phyloP scores from a whole-genome alignment of 2,888 invertebrate species.

The Neoitamus cyanurus region DNA sequence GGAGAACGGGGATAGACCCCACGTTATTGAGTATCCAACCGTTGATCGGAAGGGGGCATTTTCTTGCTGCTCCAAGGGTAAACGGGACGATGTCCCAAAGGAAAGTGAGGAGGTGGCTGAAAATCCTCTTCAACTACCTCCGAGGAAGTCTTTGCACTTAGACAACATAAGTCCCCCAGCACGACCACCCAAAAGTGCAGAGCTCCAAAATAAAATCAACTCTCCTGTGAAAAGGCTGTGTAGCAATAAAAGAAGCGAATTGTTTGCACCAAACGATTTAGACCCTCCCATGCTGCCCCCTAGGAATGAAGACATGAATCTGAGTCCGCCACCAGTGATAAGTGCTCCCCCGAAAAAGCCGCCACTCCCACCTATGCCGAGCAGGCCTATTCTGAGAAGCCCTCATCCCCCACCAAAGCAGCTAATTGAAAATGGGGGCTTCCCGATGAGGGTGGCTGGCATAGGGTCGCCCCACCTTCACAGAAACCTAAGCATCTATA shows the following conservation, averaged over 20 bases:
- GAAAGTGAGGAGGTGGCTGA: slow-evolving; percentile 61
- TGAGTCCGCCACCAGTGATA: slow-evolving; percentile 57
- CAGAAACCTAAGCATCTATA: slow-evolving; percentile 70
- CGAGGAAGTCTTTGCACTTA: slow-evolving; percentile 71
- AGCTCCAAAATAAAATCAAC: slow-evolving; percentile 57
- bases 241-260: slow-evolving; percentile 39
- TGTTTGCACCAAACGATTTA: neutral
- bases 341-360: slow-evolving; percentile 76
- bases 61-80: slow-evolving; percentile 76
- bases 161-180: slow-evolving; percentile 73
- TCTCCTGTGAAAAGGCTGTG: slow-evolving; percentile 62
- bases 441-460: slow-evolving; percentile 69
- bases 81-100: slow-evolving; percentile 63
- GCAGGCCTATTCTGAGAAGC: slow-evolving; percentile 64
- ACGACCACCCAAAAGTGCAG: slow-evolving; percentile 74
- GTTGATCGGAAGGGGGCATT: slow-evolving; percentile 79
- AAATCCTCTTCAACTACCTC: slow-evolving; percentile 70
- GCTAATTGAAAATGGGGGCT: slow-evolving; percentile 65
- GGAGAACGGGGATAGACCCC: slow-evolving; percentile 56
- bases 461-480: slow-evolving; percentile 75
- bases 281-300: slow-evolving; percentile 59
- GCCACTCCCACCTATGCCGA: slow-evolving; percentile 76
- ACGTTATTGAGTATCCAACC: slow-evolving; percentile 78
- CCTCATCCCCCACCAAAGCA: slow-evolving; percentile 72
- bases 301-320: slow-evolving; percentile 47